Evolutionary conservation across 1,140 invertebrate genomes (phyloP), one percentile per base, ranked within the genome.

Genomic region (Centruroides vittatus): DNA sequence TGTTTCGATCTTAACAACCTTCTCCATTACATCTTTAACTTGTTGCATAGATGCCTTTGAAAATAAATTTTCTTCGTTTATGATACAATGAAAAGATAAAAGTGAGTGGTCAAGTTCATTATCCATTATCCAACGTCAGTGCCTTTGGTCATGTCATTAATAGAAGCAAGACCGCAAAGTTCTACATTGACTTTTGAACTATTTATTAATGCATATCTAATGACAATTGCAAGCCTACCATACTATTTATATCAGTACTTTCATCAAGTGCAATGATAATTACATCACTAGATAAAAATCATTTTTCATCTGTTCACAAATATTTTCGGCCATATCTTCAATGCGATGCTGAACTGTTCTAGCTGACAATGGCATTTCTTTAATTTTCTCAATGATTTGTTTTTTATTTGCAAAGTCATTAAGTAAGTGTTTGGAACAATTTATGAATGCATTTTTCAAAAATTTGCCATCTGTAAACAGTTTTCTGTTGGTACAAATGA

Each of bases 181-280:
- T 23, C 50, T 51, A 5, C 50, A 51, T 51, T 51, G 50, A 51
- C 50, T 51, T n/a, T n/a, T n/a, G n/a, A n/a, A n/a, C n/a, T n/a
- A n/a, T n/a, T n/a, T n/a, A n/a, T n/a, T n/a, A n/a, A 23, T 55
- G 54, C 54, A 55, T 55, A 55, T 23, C 54, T 35, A 55, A 55
- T 36, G 35, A 8, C 7, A 35, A 55, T 36, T 55, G 54, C 54
- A 23, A 51, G 35, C 54, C 54, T 55, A 55, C 13, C 13, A 55
- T 55, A 36, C 11, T 55, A 55, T 55, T 55, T 55, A 55, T 36
- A 55, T 55, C 13, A 36, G 54, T 55, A 55, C 54, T 55, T 55
- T 55, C 35, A 36, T 55, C 54, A 12, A 55, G 13, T 35, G 34
- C 6, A 35, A 55, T 35, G 54, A 7, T 55, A 55, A 55, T 55